A percentile compares a stretch with the other conserved stretches of the same genome.
phyloP scores from a whole-genome alignment of 35 echinoderm and acorn worm genomes.

The Acanthaster planci region DNA sequence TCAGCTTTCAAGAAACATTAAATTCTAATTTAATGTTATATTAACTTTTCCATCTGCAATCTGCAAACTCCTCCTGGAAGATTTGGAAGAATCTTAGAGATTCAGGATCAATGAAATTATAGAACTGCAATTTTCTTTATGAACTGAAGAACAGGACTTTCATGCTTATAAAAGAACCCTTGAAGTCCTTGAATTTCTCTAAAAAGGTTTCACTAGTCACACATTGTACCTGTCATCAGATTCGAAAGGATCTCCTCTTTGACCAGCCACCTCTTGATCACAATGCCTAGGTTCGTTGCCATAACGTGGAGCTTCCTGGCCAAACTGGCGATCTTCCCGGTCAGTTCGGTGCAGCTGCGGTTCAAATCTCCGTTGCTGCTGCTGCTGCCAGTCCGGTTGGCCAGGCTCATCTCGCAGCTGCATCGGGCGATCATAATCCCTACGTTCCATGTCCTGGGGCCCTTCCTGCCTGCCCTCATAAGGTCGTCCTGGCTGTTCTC shows the following conservation, averaged over 20 bases:
- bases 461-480: not conserved
- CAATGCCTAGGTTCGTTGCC: not conserved
- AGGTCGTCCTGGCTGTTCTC: not conserved
- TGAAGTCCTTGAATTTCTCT: no score
- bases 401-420: not conserved
- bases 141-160: no score
- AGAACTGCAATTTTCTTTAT: no score
- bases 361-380: not conserved
- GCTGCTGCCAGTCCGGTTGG: not conserved
- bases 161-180: no score
- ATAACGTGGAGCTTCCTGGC: not conserved
- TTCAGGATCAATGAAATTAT: no score
- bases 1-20: no score
- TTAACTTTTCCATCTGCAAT: no score
- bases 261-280: not conserved
- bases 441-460: not conserved
- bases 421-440: not conserved
- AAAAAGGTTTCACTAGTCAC: no score
- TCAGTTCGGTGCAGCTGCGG: not conserved
- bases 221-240: not conserved
- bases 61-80: no score
- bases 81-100: no score
- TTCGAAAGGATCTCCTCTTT: not conserved
- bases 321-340: not conserved
- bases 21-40: no score